phyloP scores from a whole-genome alignment of 1,140 invertebrate genomes.

The Nilaparvata lugens region DNA sequence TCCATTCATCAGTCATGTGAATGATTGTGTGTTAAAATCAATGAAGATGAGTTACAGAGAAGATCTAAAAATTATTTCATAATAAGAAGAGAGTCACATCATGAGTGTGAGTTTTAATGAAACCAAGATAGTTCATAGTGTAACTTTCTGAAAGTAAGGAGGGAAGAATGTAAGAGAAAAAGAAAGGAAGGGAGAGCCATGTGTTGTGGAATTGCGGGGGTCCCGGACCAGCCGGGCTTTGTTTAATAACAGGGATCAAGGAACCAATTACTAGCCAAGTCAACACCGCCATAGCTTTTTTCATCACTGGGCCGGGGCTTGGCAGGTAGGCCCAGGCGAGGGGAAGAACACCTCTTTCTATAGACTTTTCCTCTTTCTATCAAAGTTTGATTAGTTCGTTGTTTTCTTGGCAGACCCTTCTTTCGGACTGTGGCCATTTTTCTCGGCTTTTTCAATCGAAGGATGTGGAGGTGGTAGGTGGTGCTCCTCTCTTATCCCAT shows the following conservation, averaged over 20 bases:
- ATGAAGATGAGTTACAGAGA: too few relatives aligned
- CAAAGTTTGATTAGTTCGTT: conserved; percentile 6
- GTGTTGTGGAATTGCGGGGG: too few relatives aligned
- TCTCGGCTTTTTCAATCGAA: conserved; percentile 4
- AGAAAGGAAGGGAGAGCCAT: too few relatives aligned
- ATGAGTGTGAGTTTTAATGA: too few relatives aligned
- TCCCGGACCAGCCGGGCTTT: background rate
- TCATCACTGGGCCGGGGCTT: background rate
- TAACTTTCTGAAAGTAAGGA: too few relatives aligned
- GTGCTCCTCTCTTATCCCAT: background rate
- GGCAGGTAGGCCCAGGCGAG: background rate
- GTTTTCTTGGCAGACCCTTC: conserved; percentile 3
- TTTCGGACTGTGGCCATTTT: conserved; percentile 1
- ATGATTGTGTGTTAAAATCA: too few relatives aligned
- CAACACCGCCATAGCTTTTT: conserved; percentile 1
- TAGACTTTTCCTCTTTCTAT: conserved; percentile 3
- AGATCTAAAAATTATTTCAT: too few relatives aligned
- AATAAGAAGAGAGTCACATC: too few relatives aligned
- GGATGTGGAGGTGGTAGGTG: too few relatives aligned
- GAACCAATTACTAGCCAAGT: conserved; percentile 2
- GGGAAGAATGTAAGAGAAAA: too few relatives aligned
- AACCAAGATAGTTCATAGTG: too few relatives aligned
- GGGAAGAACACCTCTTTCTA: conserved; percentile 1
- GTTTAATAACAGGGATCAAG: conserved; percentile 6
- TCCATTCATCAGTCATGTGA: too few relatives aligned